Evolutionary conservation across 2,888 invertebrate genomes (phyloP).

Genomic region (Harpagoxenus sublaevis): DNA sequence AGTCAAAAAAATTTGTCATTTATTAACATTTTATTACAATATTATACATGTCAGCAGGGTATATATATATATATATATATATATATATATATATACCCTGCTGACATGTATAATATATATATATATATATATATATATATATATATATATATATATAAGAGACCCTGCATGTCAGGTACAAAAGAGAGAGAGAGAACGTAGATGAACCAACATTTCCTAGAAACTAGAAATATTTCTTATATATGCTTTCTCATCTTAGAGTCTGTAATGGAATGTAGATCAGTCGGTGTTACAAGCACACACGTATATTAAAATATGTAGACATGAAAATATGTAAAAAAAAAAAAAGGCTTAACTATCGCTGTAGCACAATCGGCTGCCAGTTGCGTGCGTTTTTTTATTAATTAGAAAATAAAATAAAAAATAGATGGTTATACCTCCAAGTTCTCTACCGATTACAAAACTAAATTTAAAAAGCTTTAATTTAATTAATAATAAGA

Average conservation of each 20-base stretch:
- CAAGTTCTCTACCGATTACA: neutral
- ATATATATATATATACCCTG: no score
- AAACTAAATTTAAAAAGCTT: neutral
- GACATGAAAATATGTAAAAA: neutral
- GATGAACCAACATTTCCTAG: neutral
- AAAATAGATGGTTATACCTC: neutral
- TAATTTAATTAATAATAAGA: neutral
- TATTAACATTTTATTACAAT: neutral
- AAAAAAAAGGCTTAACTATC: neutral
- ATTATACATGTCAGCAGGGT: neutral
- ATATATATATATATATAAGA: no score
- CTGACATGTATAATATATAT: no score
- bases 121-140: no score
- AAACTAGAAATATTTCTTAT: neutral
- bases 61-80: no score
- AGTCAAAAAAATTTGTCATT: neutral
- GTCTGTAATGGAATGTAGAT: slow-evolving; percentile 15
- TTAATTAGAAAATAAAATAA: neutral
- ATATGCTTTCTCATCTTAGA: neutral
- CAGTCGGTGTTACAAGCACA: neutral
- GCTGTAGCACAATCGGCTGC: neutral
- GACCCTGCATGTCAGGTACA: neutral
- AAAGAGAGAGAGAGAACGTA: neutral
- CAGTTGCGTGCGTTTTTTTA: no score
- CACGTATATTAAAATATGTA: neutral